Base-by-base conservation (phyloP, 2,888 invertebrate genomes). In the Lepas anatifera region DNA sequence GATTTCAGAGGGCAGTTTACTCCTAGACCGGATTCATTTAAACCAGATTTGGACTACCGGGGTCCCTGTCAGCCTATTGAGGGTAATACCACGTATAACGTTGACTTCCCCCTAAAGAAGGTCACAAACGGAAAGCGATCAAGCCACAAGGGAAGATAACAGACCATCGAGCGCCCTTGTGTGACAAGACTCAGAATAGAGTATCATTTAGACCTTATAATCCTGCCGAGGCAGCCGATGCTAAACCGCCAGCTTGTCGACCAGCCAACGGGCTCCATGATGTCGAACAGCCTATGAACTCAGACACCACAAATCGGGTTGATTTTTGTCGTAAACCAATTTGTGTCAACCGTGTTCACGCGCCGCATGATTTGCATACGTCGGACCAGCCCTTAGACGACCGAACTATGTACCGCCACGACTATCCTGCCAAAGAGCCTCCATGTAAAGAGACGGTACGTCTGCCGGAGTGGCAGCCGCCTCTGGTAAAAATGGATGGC, bases 371-470 rank as follows among this genome's bases (percentile, higher is more conserved):
- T 22, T 18, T 35, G 35, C 35, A 58, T 35, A 6, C 18, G 58
- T 58, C 58, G 35, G 58, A 58, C 58, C 58, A 58, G 58, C 58
- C 58, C 32, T 35, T 58, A 10, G 58, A 58, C 58, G 58, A 35
- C 58, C 58, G 58, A 7, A 58, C 32, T 22, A 58, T 58, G 58
- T 58, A 58, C 32, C 58, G 58, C 32, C 58, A 58, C 58, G 58
- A 58, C 58, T 58, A 58, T 35, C 58, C 58, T 32, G 58, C 58
- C 35, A 58, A 58, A 22, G 35, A 58, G 58, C 58, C 58, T 32
- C 58, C 58, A 8, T 58, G 58, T 35, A 58, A 22, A 35, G 58
- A 58, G 58, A 58, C 58, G 2, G 58, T 58, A 35, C 58, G 58
- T 2, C 35, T 58, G 58, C 58, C 58, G 22, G 35, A 32, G 18